Evolutionary conservation across 1,140 invertebrate genomes (phyloP).

Genomic region (Caerostris extrusa): DNA sequence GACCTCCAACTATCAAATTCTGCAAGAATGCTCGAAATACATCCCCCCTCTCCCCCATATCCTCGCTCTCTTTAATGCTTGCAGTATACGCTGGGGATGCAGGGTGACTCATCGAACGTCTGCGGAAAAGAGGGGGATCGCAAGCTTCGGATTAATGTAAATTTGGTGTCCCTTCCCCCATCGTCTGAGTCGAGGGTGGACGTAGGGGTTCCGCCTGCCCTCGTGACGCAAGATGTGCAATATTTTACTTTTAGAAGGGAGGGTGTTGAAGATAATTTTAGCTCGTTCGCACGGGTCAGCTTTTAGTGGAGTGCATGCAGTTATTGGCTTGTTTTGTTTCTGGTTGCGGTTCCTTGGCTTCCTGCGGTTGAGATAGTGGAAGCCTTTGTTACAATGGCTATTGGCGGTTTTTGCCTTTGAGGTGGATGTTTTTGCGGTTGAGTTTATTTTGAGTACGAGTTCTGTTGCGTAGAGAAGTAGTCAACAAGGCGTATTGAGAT

Average conservation of each 20-base stretch:
- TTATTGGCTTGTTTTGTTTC: not conserved
- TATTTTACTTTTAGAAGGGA: not conserved
- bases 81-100: not conserved
- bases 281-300: not conserved
- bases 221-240: not conserved
- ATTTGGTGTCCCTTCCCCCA: not conserved
- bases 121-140: not conserved
- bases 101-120: not conserved
- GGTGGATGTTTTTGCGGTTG: not conserved
- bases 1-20: constrained; percentile 12
- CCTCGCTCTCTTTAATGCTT: not conserved
- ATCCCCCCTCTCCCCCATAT: not conserved
- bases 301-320: not conserved
- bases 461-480: too few species aligned
- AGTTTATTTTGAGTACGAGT: not conserved
- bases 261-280: not conserved
- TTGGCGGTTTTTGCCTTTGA: not conserved
- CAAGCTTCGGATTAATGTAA: not conserved
- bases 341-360: not conserved
- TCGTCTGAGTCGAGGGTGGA: not conserved
- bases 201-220: not conserved
- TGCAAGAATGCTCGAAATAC: not conserved
- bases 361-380: not conserved
- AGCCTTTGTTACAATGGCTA: too few species aligned
- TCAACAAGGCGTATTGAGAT: too few species aligned